Evolutionary conservation across 2,888 invertebrate species (phyloP), one percentile per base, ranked within the genome.

Genomic region (Apamea crenata): DNA sequence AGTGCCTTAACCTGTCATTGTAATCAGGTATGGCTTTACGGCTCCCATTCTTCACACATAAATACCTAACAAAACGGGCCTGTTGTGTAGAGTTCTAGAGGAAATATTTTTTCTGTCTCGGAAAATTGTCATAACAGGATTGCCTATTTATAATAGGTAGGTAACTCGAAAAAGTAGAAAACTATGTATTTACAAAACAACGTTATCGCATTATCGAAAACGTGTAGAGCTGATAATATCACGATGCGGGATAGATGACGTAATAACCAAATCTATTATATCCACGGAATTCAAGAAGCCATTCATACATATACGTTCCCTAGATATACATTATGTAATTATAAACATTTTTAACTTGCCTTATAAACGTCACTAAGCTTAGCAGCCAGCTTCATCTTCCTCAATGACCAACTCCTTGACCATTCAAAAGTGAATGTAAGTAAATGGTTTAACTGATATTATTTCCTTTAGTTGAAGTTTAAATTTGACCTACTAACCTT

Each of bases 401-500:
- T 8, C 5, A 16, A n/a, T 67, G n/a, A n/a, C 16, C 5, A 16
- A 25, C 36, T 25, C 25, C 16, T 67, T 66, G 36, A 66, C 25
- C 36, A 66, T 66, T 16, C 25, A 36, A 66, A 66, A 36, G 8
- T 4, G 66, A 18, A 67, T n/a, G 5, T 40, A 66, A 0, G 16
- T 67, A 67, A 36, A 66, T 8, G 16, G 25, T 8, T 1, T 36
- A 25, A 7, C 36, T 36, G 12, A 1, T 36, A 36, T 36, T 36
- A 36, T 25, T 32, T 25, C 14, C 21, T 65, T 32, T 12, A 21
- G 36, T 36, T 36, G 36, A 36, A 25, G 14, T 21, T 36, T 32
- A 5, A 44, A 63, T 72, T 16, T 40, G 2, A 1, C 1, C 16
- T 2, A 50, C 6, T 29, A 77, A 96, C 96, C 92, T 95, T 94